Conservation (phyloP, 2,797 vertebrate species). For the Ammospiza maritima region DNA sequence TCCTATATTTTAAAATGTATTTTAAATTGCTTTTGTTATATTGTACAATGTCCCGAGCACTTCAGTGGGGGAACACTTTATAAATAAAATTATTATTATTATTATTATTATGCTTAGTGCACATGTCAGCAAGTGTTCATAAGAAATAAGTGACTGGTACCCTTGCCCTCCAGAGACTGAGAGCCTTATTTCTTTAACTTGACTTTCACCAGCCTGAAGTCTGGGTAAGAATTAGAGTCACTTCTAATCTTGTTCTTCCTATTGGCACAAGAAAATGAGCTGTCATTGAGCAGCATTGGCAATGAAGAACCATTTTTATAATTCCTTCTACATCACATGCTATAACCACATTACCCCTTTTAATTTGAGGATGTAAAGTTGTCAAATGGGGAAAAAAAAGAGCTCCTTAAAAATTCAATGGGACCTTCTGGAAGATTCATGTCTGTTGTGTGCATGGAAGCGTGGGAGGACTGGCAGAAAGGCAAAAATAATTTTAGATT, state of each 20-base stretch:
- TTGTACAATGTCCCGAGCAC: conserved; percentile 26
- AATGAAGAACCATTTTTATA: conserved; percentile 65
- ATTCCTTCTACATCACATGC: conserved; percentile 36
- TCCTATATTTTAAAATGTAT: conserved; percentile 44
- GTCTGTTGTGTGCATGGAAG: conserved; percentile 9
- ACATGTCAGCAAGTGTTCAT: conserved; percentile 60
- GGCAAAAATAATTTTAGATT: conserved; percentile 37
- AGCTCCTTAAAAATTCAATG: conserved; percentile 28
- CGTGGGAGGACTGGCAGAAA: conserved; percentile 16
- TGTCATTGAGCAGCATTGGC: conserved; percentile 49
- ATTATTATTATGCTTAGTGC: conserved; percentile 62
- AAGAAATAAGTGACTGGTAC: conserved; percentile 60
- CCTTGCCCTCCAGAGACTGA: conserved; percentile 70
- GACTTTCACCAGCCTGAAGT: conserved; percentile 54
- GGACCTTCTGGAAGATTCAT: conserved; percentile 48
- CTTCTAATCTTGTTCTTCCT: conserved; percentile 70
- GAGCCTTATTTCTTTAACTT: conserved; percentile 66
- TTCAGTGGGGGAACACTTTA: conserved; percentile 39
- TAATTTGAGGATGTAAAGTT: conserved; percentile 52
- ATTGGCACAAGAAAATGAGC: conserved; percentile 72
- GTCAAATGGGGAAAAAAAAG: background rate
- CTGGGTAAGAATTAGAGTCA: conserved; percentile 63
- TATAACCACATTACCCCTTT: conserved; percentile 25
- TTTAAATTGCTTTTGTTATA: conserved; percentile 53
- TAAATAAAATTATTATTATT: conserved; percentile 67